phyloP scores from a whole-genome alignment of 2,113 vertebrate species.

The Platysternon megacephalum region DNA sequence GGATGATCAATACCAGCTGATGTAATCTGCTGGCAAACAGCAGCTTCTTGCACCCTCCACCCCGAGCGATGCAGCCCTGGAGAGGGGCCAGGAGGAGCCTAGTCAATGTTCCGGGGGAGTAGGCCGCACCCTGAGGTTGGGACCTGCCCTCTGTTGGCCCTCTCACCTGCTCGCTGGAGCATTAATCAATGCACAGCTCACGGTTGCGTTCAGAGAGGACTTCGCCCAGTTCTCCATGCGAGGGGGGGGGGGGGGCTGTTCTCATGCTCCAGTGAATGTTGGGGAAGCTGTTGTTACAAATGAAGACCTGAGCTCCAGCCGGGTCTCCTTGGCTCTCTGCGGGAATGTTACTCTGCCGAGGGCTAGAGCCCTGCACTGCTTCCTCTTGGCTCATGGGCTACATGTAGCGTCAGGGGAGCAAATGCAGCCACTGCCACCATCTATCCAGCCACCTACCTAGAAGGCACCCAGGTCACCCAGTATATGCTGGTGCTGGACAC shows the following conservation, averaged over 20 bases:
- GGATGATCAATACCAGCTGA: conserved; percentile 12
- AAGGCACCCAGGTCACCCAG: too few relatives aligned
- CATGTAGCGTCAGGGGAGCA: too few relatives aligned
- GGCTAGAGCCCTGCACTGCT: neutral
- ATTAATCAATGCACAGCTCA: neutral
- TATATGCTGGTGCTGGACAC: neutral
- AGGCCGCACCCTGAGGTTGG: neutral
- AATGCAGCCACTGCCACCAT: too few relatives aligned
- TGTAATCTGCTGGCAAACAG: neutral
- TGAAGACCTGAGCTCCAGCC: neutral
- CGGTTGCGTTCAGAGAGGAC: neutral
- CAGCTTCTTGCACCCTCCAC: neutral
- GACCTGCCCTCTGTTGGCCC: neutral
- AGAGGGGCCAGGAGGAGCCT: neutral
- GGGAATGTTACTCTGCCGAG: too few relatives aligned
- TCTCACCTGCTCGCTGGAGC: neutral
- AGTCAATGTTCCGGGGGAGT: neutral
- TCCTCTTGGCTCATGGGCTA: too few relatives aligned
- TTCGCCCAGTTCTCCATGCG: neutral
- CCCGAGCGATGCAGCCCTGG: neutral
- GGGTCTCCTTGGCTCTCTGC: neutral
- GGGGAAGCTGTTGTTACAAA: neutral
- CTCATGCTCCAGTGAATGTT: neutral
- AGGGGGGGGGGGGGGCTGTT: neutral
- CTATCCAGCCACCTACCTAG: too few relatives aligned